Evolutionary conservation across 2,797 vertebrate genomes (phyloP), one percentile per base, ranked within the genome.

Genomic region (Poecilia wingei): DNA sequence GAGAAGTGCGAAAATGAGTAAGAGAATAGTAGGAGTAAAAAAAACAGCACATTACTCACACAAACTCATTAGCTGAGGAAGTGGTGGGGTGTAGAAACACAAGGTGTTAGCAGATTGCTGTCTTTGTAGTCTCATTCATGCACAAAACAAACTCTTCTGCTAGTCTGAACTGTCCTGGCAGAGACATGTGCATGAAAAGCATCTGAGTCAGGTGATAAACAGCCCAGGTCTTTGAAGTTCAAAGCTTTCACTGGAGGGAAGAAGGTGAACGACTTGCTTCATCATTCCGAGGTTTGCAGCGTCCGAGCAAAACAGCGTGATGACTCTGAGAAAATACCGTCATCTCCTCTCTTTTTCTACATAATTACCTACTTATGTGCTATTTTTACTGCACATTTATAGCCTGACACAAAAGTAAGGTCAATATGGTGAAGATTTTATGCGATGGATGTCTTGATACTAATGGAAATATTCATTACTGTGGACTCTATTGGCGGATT

Each of bases 1-100:
- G 8, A 77, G 13, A 73, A 76, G 64, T 79, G 81, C 55, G 57
- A 75, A 59, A 64, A 59, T 47, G 85, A 89, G 74, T 85, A 86
- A 92, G 70, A 80, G 20, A 76, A 46, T 57, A 82, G 87, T 82
- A 78, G 82, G 77, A 86, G 82, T 74, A 33, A 53, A 69, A 4
- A 74, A 69, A 4, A 74, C 4, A 36, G 51, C 71, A 20, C 39
- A 64, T 70, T 66, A 49, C 57, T 81, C 86, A 77, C 74, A 76
- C 73, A 49, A 69, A 76, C 39, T 81, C 72, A 71, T 82, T 79
- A 61, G 57, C 75, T 25, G 72, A 80, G 66, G 74, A 66, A 36
- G 74, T 53, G 61, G 59, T 79, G 55, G 78, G 82, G 83, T 88
- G 86, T 75, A 83, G 87, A 91, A 88, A 88, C 39, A 70, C 75